phyloP scores from a whole-genome alignment of 1,140 invertebrate species.

The Elymnias hypermnestra region DNA sequence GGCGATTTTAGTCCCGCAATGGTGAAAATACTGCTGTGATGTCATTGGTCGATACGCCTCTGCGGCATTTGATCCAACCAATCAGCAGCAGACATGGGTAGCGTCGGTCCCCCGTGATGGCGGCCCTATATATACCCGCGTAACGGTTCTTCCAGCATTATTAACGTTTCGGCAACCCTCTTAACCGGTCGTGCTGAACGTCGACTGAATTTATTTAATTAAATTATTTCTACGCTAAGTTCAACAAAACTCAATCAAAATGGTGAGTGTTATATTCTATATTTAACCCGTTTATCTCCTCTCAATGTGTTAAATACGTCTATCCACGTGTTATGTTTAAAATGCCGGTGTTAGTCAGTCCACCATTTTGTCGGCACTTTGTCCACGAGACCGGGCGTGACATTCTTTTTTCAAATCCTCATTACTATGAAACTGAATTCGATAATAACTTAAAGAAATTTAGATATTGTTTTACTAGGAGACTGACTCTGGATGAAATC shows the following conservation, averaged over 20 bases:
- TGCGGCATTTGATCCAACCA: conserved; percentile 51
- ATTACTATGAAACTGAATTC: conserved; percentile 8
- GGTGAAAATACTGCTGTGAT: conserved; percentile 60
- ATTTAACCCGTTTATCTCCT: conserved; percentile 11
- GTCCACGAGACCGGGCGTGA: conserved; percentile 29
- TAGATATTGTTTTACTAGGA: no score
- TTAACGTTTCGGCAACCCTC: conserved; percentile 70
- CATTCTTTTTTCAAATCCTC: conserved; percentile 27
- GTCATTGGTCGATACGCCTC: conserved; percentile 62
- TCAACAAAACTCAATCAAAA: conserved; percentile 68
- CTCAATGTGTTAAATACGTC: no score
- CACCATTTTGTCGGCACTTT: conserved; percentile 59
- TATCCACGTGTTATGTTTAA: no score
- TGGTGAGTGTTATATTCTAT: conserved; percentile 58
- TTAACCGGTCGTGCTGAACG: conserved; percentile 70
- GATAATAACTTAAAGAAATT: no score
- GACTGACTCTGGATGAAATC: no score
- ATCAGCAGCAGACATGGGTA: conserved; percentile 34
- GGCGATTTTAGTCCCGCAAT: conserved; percentile 71
- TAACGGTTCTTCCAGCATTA: conserved; percentile 56
- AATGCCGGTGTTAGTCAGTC: conserved; percentile 46
- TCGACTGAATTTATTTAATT: conserved; percentile 67
- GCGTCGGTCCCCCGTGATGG: conserved; percentile 47
- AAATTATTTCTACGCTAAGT: conserved; percentile 67
- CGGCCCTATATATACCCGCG: conserved; percentile 45